phyloP scores from a whole-genome alignment of 2,888 invertebrate genomes.

The Orthosia incerta region DNA sequence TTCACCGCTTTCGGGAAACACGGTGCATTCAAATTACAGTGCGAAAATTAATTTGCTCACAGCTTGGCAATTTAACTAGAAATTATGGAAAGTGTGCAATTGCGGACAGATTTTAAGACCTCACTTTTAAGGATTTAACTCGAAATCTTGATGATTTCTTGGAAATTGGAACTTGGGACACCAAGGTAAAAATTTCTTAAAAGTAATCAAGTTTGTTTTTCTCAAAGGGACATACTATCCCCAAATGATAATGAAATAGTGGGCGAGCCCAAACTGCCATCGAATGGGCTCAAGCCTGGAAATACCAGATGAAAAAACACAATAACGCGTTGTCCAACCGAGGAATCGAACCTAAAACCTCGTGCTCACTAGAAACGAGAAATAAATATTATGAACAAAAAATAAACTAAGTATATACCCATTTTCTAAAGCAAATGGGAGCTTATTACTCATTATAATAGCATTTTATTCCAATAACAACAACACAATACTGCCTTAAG shows the following conservation, averaged over 20 bases:
- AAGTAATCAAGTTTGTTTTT: too few species aligned
- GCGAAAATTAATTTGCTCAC: slow-evolving; percentile 53
- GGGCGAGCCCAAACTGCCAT: too few species aligned
- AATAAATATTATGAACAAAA: slow-evolving; percentile 2
- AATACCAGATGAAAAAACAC: too few species aligned
- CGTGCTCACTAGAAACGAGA: too few species aligned
- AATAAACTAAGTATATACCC: not conserved
- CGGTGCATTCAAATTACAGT: slow-evolving; percentile 46
- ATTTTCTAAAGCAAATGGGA: not conserved
- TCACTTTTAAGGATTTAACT: slow-evolving; percentile 26
- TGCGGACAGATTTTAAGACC: slow-evolving; percentile 24
- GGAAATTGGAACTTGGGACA: not conserved
- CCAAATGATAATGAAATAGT: too few species aligned
- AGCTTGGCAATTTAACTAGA: slow-evolving; percentile 44
- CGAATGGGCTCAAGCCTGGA: too few species aligned
- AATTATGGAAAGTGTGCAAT: slow-evolving; percentile 41
- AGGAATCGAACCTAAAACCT: too few species aligned
- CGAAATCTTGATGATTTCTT: slow-evolving; percentile 5
- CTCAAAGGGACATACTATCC: too few species aligned
- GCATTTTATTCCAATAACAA: slow-evolving; percentile 2
- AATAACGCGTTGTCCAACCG: too few species aligned
- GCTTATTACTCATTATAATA: not conserved
- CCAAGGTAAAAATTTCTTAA: not conserved
- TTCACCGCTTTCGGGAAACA: slow-evolving; percentile 66
- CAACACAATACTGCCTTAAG: not conserved